phyloP scores from a whole-genome alignment of 2,888 invertebrate genomes.

The Mythimna ferrago region DNA sequence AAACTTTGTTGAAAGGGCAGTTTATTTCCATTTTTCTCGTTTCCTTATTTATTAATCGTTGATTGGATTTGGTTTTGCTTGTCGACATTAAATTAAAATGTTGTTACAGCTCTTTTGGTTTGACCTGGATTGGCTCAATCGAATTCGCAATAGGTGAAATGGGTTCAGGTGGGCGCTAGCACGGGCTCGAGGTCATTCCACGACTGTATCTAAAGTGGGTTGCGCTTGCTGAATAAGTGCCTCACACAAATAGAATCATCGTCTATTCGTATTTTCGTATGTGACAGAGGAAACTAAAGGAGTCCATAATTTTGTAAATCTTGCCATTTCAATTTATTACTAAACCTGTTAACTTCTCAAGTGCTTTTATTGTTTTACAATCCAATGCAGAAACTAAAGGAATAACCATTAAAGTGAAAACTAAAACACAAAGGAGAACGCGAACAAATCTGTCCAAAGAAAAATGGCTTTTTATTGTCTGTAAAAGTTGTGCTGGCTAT shows the following conservation, averaged over 20 bases:
- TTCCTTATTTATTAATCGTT: conserved; percentile 37
- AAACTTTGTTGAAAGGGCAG: conserved; percentile 44
- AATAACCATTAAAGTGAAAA: conserved; percentile 48
- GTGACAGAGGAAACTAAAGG: background rate
- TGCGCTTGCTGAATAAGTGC: conserved; percentile 55
- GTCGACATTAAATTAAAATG: conserved; percentile 38
- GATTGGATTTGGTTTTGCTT: conserved; percentile 37
- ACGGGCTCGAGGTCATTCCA: conserved; percentile 50
- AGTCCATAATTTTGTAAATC: background rate
- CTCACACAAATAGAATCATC: conserved; percentile 43
- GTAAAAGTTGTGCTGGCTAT: conserved; percentile 51
- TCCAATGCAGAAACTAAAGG: conserved; percentile 44
- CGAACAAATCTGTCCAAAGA: conserved; percentile 47
- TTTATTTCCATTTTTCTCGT: conserved; percentile 45
- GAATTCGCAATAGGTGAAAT: conserved; percentile 46
- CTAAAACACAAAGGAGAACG: conserved; percentile 33
- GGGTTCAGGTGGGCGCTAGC: conserved; percentile 58
- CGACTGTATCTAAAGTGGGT: conserved; percentile 58
- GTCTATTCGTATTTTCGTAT: conserved; percentile 16
- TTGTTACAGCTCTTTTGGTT: conserved; percentile 50
- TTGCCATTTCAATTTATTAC: conserved; percentile 12
- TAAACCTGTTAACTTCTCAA: conserved; percentile 14
- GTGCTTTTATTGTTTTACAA: conserved; percentile 38
- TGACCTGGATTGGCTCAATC: conserved; percentile 60
- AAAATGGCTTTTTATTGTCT: conserved; percentile 59